Base-by-base conservation (phyloP, 2,113 vertebrate genomes). In the Bubo blakistoni region DNA sequence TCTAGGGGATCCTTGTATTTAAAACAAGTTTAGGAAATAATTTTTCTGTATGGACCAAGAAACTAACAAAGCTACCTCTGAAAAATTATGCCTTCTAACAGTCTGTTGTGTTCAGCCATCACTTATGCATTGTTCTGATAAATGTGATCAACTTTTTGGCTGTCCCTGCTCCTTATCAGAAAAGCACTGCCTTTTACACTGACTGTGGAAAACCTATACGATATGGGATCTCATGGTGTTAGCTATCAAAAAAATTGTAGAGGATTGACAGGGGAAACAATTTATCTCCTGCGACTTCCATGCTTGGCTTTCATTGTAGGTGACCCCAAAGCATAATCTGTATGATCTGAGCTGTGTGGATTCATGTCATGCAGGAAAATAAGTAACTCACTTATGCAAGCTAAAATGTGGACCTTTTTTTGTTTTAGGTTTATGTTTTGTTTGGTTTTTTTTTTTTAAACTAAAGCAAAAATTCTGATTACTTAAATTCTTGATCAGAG, bases 121-220 rank as follows among this genome's bases (percentile, higher is more conserved):
- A 11, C 22, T 59, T 32, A 4, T 0, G 3, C 1, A 5, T 47
- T 57, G 29, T 13, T 76, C 44, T 88, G 79, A 9, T 17, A 51
- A 72, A 29, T 5, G 11, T 25, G 20, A 51, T 51, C 27, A 40
- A 8, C 15, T 13, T 13, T 18, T 22, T 40, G n/a, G 14, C 61
- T 63, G 26, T 21, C 19, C 16, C 16, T 66, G 49, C 20, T 79
- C 7, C 0, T 2, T 29, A 6, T 18, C 7, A 32, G 25, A 29
- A 29, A 11, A 38, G 11, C 18, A 16, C 6, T n/a, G 34, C 16
- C 42, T 76, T 40, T 11, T 47, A 20, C 8, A 63, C 19, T 16
- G 13, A 1, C 14, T 13, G 13, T 18, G 42, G 34, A 30, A 81
- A 74, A 10, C 7, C 17, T 13, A 0, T 3, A 2, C 1, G 2